Percentiles rank a stretch among this genome's conserved stretches.
Evolutionary conservation across 2,797 vertebrate genomes (phyloP).

Genomic region (Gila robusta): DNA sequence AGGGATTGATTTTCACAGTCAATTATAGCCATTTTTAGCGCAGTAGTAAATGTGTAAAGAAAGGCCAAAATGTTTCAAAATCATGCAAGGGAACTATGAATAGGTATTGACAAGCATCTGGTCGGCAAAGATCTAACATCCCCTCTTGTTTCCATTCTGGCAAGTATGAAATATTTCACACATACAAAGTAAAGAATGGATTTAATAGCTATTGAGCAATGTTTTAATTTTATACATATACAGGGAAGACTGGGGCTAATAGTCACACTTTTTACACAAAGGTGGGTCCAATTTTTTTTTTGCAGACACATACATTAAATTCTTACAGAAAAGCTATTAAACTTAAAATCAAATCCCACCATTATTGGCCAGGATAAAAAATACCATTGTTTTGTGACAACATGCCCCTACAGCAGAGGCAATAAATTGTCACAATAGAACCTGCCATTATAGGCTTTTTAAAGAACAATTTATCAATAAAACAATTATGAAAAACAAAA

Average conservation of each 20-base stretch:
- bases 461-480: slow-evolving; percentile 1
- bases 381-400: background rate
- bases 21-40: slow-evolving; percentile 49
- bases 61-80: slow-evolving; percentile 29
- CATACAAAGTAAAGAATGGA: slow-evolving; percentile 18
- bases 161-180: slow-evolving; percentile 11
- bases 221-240: background rate
- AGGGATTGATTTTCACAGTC: slow-evolving; percentile 53
- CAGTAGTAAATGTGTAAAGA: slow-evolving; percentile 47
- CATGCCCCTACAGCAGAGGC: background rate
- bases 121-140: slow-evolving; percentile 32
- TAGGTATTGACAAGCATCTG: slow-evolving; percentile 51
- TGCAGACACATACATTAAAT: background rate
- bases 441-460: background rate
- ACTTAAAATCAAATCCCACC: background rate
- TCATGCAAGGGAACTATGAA: slow-evolving; percentile 31
- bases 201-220: background rate
- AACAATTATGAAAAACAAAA: slow-evolving; percentile 11
- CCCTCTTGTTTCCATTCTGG: background rate
- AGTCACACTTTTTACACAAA: background rate
- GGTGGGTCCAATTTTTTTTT: background rate
- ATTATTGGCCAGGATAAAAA: background rate
- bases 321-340: background rate
- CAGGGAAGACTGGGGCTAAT: slow-evolving; percentile 27
- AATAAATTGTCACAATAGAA: background rate